phyloP scores from a whole-genome alignment of 2,888 invertebrate genomes.

The Cheiracanthium punctorium region DNA sequence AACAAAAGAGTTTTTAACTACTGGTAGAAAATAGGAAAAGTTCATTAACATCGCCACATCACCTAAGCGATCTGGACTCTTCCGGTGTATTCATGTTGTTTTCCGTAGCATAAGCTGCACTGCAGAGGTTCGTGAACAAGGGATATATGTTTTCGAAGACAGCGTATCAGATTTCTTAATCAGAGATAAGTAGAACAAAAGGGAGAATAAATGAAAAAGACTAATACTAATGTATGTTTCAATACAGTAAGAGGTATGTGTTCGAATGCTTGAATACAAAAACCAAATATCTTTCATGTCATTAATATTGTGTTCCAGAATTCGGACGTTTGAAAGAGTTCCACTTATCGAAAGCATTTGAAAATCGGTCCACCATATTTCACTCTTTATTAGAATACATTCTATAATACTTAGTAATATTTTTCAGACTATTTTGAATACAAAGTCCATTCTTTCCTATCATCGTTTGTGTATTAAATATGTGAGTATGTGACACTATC shows the following conservation, averaged over 20 bases:
- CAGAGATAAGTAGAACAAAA: conserved; percentile 3
- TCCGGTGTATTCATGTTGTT: conserved; percentile 14
- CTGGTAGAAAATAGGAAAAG: neutral
- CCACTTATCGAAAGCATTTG: too few species aligned
- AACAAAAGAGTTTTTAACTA: conserved; percentile 2
- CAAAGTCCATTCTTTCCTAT: too few species aligned
- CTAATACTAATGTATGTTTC: neutral
- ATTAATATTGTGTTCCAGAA: too few species aligned
- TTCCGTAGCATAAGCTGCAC: neutral
- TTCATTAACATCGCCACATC: conserved; percentile 14
- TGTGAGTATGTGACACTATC: too few species aligned
- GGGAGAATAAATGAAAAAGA: neutral
- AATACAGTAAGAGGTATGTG: neutral
- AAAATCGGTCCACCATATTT: too few species aligned
- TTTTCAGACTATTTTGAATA: too few species aligned
- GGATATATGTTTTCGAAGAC: neutral
- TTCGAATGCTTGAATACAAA: neutral
- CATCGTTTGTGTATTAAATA: too few species aligned
- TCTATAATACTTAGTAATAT: too few species aligned
- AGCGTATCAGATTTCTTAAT: neutral
- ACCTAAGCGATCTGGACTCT: neutral
- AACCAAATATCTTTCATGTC: too few species aligned
- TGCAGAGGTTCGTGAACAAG: neutral
- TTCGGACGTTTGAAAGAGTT: too few species aligned
- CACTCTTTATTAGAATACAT: too few species aligned